Base-by-base conservation (phyloP, 2,888 invertebrate genomes). In the Steromphala cineraria region DNA sequence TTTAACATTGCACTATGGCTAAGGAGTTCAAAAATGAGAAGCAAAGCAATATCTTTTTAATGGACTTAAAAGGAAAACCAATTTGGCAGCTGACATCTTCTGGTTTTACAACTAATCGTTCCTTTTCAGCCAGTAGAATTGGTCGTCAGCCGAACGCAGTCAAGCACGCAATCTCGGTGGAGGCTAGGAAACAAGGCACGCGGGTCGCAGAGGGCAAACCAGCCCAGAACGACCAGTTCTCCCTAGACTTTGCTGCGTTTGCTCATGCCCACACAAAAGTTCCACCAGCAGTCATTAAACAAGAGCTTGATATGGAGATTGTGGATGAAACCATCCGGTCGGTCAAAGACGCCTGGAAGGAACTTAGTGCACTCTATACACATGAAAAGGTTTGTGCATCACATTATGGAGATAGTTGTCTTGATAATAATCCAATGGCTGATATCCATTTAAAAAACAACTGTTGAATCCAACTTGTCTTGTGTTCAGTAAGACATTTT, bases 61-160 rank as follows among this genome's bases (percentile, higher is more conserved):
- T n/a, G n/a, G n/a, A n/a, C n/a, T n/a, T n/a, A n/a, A n/a, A n/a
- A n/a, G n/a, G n/a, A n/a, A n/a, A n/a, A n/a, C n/a, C n/a, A n/a
- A n/a, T n/a, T n/a, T n/a, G n/a, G n/a, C n/a, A n/a, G n/a, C n/a
- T n/a, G n/a, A n/a, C n/a, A n/a, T n/a, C n/a, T n/a, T n/a, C n/a
- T n/a, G n/a, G n/a, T n/a, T n/a, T n/a, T n/a, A n/a, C n/a, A 46
- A 46, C 46, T 46, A 8, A 46, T 46, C 13, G 46, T 46, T 10
- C 10, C 5, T 13, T 46, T 46, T 8, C 84, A 93, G 92, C 89
- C 10, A 91, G 92, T 80, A 84, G 93, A 67, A 93, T 93, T 83
- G 93, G 93, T 46, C 87, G 93, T 10, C 93, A 92, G 81, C 92
- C 93, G 52, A 93, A 93, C 83, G 88, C 92, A n/a, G 90, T 93